Base-by-base conservation (phyloP, 23 tunicate species). In the Trididemnum clinides region DNA sequence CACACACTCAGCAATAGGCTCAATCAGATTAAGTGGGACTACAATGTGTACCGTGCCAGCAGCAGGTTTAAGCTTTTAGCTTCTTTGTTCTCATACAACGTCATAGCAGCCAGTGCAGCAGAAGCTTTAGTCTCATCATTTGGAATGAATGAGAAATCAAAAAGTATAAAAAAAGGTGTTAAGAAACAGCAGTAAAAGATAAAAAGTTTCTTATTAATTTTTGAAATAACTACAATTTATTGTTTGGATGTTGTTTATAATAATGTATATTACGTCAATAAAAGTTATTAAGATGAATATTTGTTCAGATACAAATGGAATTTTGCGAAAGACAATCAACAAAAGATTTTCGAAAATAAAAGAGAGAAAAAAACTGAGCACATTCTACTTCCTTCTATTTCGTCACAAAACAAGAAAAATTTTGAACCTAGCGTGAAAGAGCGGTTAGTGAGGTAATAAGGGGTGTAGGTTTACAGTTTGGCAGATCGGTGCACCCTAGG, bases 271-370 rank as follows among this genome's bases (percentile, higher is more conserved):
- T n/a, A n/a, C n/a, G n/a, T n/a, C n/a, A n/a, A n/a, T n/a, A n/a
- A n/a, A n/a, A n/a, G n/a, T n/a, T n/a, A n/a, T 7, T 44, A 44
- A 15, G 54, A 44, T 44, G 10, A 10, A 44, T 15, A 7, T n/a
- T 29, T 62, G 6, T 59, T 37, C 36, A 90, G 95, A 57, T 92
- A 87, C 71, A 87, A 71, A 34, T 92, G 97, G 97, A 82, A 92
- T 54, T 92, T 86, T 70, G 84, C 82, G 75, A 81, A 87, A 64
- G 72, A 87, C 33, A 64, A 59, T 6, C 50, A 82, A 73, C 26
- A 36, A 19, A 20, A 5, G 37, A 78, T 66, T 2, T 25, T n/a
- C 22, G 29, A 28, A 4, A 51, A 28, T 3, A 74, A 78, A 78
- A 23, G 28, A 37, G 57, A 37, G 25, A 54, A 28, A 10, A 51